These are phyloP conservation scores for Orthonevra nobilis DNA, from an alignment of 2,888 invertebrate species.

Conservation along the genomic window DNA sequence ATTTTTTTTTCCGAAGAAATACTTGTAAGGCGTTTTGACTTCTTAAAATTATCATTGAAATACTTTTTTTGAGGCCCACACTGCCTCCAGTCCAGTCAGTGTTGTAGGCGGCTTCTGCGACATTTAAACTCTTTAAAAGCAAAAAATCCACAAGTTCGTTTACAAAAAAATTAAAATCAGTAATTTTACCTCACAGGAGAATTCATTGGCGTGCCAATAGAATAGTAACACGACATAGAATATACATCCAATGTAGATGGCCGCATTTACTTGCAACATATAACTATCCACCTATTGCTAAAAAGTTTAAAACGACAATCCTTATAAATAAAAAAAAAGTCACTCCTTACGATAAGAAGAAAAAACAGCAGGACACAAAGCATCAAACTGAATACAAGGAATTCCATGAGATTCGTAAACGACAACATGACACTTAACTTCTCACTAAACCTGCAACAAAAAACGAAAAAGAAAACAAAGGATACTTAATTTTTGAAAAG, in stretches of 20 bases:
- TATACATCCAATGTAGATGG: slow-evolving; percentile 63
- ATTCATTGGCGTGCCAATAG: slow-evolving; percentile 73
- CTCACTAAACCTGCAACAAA: slow-evolving; percentile 53
- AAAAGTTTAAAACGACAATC: background rate
- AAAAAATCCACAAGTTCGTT: too few relatives aligned
- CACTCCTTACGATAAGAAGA: slow-evolving; percentile 58
- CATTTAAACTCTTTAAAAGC: slow-evolving; percentile 63
- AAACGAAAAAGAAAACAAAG: background rate
- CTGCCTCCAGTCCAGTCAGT: slow-evolving; percentile 66
- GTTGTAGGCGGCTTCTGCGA: slow-evolving; percentile 71
- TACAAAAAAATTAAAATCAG: too few relatives aligned
- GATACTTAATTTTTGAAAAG: too few relatives aligned
- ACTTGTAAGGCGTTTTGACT: slow-evolving; percentile 71
- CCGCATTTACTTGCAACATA: slow-evolving; percentile 45
- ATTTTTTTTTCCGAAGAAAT: background rate
- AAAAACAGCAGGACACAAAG: slow-evolving; percentile 71
- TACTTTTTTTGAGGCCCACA: slow-evolving; percentile 54
- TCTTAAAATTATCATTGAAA: slow-evolving; percentile 67
- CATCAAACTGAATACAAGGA: slow-evolving; percentile 71
- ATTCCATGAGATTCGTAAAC: slow-evolving; percentile 66
- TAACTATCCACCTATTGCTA: slow-evolving; percentile 56
- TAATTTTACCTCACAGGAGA: slow-evolving; percentile 69
- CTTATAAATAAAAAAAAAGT: background rate
- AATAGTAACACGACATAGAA: slow-evolving; percentile 68
- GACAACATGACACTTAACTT: slow-evolving; percentile 70